These are phyloP conservation scores for Pogonomyrmex californicus DNA, from an alignment of 1,140 invertebrate species.

Conservation along the genomic window DNA sequence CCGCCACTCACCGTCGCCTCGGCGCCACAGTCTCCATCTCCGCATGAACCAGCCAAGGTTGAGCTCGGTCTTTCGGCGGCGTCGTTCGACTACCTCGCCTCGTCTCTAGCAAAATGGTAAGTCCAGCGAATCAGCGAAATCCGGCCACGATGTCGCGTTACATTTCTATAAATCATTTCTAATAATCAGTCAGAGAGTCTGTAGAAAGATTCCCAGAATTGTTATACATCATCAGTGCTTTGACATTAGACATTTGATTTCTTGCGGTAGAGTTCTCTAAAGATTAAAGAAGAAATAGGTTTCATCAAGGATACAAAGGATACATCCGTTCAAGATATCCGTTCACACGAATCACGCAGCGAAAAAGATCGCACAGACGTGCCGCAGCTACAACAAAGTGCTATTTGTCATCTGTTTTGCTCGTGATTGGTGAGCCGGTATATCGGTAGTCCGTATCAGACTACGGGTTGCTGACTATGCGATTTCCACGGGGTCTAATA, in stretches of 20 bases:
- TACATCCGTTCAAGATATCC: too few relatives aligned
- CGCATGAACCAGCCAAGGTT: conserved; percentile 84
- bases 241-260: too few relatives aligned
- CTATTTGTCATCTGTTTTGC: conserved; percentile 44
- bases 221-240: too few relatives aligned
- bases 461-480: too few relatives aligned
- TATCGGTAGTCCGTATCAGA: too few relatives aligned
- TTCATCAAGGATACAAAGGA: not conserved
- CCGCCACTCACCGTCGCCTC: conserved; percentile 68
- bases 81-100: conserved; percentile 65
- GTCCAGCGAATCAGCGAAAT: conserved; percentile 33
- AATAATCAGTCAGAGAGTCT: too few relatives aligned
- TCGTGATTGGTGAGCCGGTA: conserved; percentile 2
- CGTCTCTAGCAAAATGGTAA: conserved; percentile 79
- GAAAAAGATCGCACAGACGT: conserved; percentile 16
- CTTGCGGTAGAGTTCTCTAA: too few relatives aligned
- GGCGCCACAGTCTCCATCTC: conserved; percentile 84
- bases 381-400: not conserved
- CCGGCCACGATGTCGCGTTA: not conserved
- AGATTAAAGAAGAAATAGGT: not conserved
- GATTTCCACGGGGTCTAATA: too few relatives aligned
- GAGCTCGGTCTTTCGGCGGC: conserved; percentile 53
- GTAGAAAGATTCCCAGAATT: too few relatives aligned
- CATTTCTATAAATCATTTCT: not conserved
- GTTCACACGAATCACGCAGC: too few relatives aligned